Percentiles rank a stretch among this genome's conserved stretches.
Evolutionary conservation across 1,140 invertebrate genomes (phyloP).

Genomic region (Eriosoma lanigerum): DNA sequence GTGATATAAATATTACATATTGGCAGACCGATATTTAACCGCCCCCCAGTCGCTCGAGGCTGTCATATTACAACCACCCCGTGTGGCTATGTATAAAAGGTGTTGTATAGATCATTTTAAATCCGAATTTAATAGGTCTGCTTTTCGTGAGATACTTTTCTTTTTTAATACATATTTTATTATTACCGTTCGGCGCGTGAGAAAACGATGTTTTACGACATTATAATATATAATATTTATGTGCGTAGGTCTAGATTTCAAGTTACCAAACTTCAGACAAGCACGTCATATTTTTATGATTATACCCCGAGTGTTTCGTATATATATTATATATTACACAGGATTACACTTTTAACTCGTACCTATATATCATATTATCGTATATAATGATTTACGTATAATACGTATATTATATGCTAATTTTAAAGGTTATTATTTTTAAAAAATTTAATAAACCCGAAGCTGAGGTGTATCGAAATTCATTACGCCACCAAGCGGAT

Average conservation of each 20-base stretch:
- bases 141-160: conserved; percentile 15
- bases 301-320: background rate
- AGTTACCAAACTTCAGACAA: background rate
- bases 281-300: background rate
- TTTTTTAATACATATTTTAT: background rate
- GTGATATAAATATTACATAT: background rate
- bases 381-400: background rate
- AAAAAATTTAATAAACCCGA: background rate
- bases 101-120: background rate
- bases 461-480: background rate
- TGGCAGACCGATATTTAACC: conserved; percentile 18
- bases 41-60: conserved; percentile 24
- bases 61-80: background rate
- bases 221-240: background rate
- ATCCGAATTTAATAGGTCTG: background rate
- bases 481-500: no score
- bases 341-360: background rate
- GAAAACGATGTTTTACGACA: background rate
- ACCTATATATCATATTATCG: no score
- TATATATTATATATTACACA: background rate
- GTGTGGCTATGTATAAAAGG: background rate
- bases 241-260: background rate
- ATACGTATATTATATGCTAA: background rate
- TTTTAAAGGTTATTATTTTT: background rate
- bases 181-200: background rate